phyloP scores from a whole-genome alignment of 1,140 invertebrate species.

The Pogonomyrmex barbatus region DNA sequence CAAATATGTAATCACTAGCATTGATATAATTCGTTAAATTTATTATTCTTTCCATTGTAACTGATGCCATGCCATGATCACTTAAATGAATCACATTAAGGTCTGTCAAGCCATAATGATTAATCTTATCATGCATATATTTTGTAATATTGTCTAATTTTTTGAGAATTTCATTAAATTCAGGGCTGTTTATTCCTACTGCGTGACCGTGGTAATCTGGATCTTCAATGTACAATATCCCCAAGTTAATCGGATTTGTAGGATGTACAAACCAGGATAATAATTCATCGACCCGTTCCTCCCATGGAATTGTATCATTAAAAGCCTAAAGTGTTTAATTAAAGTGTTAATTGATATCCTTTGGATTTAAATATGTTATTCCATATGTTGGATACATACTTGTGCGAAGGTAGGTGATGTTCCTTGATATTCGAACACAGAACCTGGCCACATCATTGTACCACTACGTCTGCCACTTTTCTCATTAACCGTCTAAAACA shows the following conservation, averaged over 20 bases:
- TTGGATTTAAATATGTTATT: background rate
- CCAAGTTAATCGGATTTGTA: constrained; percentile 87
- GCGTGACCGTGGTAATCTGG: constrained; percentile 89
- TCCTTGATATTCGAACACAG: constrained; percentile 84
- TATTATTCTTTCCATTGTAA: constrained; percentile 86
- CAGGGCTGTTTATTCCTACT: constrained; percentile 84
- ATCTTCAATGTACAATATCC: constrained; percentile 91
- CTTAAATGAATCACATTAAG: constrained; percentile 91
- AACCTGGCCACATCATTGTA: constrained; percentile 89
- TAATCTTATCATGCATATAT: constrained; percentile 87
- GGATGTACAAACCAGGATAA: constrained; percentile 89
- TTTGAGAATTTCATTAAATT: constrained; percentile 85
- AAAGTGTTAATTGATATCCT: constrained; percentile 20
- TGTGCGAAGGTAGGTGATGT: constrained; percentile 80
- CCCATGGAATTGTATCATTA: constrained; percentile 86
- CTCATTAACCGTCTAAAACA: constrained; percentile 87
- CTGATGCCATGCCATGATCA: constrained; percentile 91
- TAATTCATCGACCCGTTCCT: constrained; percentile 87
- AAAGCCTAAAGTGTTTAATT: constrained; percentile 83
- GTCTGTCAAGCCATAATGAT: constrained; percentile 85
- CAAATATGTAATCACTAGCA: constrained; percentile 84
- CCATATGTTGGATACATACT: constrained; percentile 56
- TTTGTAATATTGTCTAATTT: constrained; percentile 87
- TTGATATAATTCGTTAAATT: constrained; percentile 87
- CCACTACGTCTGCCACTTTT: constrained; percentile 85